Conservation (phyloP, 2,888 invertebrate genomes). For the Hydroisotoma schaefferi region DNA sequence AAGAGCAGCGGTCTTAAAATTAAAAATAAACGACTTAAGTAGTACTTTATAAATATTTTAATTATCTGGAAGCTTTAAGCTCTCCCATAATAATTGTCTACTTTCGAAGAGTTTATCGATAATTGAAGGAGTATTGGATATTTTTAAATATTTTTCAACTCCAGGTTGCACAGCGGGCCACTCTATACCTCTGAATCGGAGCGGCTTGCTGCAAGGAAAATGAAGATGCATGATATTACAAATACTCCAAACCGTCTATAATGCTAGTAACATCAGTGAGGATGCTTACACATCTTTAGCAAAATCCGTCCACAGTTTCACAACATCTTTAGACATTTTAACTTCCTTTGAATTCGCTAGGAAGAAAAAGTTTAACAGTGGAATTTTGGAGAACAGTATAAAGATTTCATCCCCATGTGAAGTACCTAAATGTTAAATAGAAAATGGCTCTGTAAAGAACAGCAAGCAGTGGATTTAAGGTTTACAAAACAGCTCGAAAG, state of each 20-base stretch:
- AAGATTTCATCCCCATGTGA: constrained; percentile 1
- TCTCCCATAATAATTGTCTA: constrained; percentile 35
- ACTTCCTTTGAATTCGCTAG: constrained; percentile 19
- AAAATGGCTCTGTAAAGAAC: neutral
- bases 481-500: neutral
- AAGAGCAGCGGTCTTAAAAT: no score
- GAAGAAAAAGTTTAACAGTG: neutral
- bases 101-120: constrained; percentile 34
- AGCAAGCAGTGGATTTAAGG: neutral
- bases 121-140: constrained; percentile 24
- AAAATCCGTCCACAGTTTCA: constrained; percentile 33
- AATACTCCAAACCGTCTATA: no score
- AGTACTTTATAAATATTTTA: no score
- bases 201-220: constrained; percentile 17
- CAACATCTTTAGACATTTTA: constrained; percentile 28
- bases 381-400: neutral
- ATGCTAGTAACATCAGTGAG: no score
- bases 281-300: constrained; percentile 26
- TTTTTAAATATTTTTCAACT: constrained; percentile 26
- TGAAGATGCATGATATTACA: no score
- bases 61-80: no score
- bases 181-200: constrained; percentile 23
- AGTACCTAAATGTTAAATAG: neutral
- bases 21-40: no score
- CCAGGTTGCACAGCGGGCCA: constrained; percentile 19